phyloP scores from a whole-genome alignment of 2,797 vertebrate species.

The Takifugu ocellatus region DNA sequence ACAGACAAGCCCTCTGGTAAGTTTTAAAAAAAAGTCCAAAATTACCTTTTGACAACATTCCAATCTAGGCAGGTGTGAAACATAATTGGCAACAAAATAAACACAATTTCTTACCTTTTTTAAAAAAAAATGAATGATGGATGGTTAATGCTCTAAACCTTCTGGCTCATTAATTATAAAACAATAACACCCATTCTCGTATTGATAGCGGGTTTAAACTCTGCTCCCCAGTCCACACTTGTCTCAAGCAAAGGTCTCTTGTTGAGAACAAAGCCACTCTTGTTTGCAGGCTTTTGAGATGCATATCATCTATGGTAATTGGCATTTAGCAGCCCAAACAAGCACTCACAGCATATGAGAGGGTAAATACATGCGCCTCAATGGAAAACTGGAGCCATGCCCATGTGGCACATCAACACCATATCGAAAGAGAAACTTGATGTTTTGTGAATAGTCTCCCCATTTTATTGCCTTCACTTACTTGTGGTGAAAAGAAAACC shows the following conservation, averaged over 20 bases:
- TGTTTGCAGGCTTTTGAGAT: slow-evolving; percentile 60
- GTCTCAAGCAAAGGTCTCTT: slow-evolving; percentile 30
- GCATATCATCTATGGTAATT: slow-evolving; percentile 47
- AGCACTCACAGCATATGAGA: slow-evolving; percentile 37
- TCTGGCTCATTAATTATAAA: slow-evolving; percentile 36
- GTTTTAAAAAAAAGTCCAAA: slow-evolving; percentile 43
- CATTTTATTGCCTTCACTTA: slow-evolving; percentile 33
- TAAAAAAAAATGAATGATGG: not conserved
- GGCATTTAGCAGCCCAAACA: slow-evolving; percentile 26
- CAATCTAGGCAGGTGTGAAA: no score
- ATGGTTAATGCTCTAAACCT: slow-evolving; percentile 25
- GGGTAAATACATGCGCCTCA: slow-evolving; percentile 30
- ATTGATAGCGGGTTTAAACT: slow-evolving; percentile 39
- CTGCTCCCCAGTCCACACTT: slow-evolving; percentile 23
- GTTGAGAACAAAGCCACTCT: slow-evolving; percentile 54
- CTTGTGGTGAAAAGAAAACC: slow-evolving; percentile 29
- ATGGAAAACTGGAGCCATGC: slow-evolving; percentile 32
- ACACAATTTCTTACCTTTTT: no score
- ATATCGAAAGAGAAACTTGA: slow-evolving; percentile 4
- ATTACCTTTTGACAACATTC: no score
- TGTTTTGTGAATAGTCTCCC: slow-evolving; percentile 28
- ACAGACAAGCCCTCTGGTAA: slow-evolving; percentile 95
- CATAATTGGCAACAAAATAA: no score
- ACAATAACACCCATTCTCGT: slow-evolving; percentile 30
- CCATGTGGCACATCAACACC: slow-evolving; percentile 4